Conservation (phyloP, 64 coral and sea anemone species). For the Montipora efflorescens region DNA sequence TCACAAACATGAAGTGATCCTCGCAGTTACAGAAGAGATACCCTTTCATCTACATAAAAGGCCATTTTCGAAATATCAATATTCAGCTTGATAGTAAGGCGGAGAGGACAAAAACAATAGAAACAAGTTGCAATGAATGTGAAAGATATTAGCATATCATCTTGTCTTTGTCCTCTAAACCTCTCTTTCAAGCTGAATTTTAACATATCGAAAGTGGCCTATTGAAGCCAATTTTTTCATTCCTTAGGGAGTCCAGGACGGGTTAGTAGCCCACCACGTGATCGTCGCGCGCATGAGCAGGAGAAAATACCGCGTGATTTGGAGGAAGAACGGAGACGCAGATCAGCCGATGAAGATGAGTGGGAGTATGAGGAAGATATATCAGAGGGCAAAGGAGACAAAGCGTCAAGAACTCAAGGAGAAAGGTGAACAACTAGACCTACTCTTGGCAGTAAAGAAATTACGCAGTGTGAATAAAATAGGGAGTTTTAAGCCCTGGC, state of each 20-base stretch:
- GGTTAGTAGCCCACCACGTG: conserved; percentile 58
- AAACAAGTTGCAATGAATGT: too few species aligned
- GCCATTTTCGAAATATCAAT: too few species aligned
- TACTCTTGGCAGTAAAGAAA: neutral
- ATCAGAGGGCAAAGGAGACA: conserved; percentile 39
- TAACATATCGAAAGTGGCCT: too few species aligned
- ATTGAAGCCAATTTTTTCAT: neutral
- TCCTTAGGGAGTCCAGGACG: conserved; percentile 67
- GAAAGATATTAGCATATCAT: too few species aligned
- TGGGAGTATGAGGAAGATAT: conserved; percentile 88
- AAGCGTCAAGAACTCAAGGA: conserved; percentile 43
- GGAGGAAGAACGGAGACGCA: conserved; percentile 43
- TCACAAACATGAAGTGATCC: too few species aligned
- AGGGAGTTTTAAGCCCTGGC: too few species aligned
- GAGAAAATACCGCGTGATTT: conserved; percentile 50
- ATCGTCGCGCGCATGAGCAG: conserved; percentile 43
- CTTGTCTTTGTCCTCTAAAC: too few species aligned
- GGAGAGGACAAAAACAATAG: too few species aligned
- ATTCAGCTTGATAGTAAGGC: too few species aligned
- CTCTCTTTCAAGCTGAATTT: too few species aligned
- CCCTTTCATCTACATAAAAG: too few species aligned
- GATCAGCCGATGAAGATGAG: conserved; percentile 65
- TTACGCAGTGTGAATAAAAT: neutral
- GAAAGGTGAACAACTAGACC: neutral
- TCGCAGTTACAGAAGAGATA: too few species aligned